Base-by-base conservation (phyloP, 1,140 invertebrate species). In the Drosophila pectinifera region DNA sequence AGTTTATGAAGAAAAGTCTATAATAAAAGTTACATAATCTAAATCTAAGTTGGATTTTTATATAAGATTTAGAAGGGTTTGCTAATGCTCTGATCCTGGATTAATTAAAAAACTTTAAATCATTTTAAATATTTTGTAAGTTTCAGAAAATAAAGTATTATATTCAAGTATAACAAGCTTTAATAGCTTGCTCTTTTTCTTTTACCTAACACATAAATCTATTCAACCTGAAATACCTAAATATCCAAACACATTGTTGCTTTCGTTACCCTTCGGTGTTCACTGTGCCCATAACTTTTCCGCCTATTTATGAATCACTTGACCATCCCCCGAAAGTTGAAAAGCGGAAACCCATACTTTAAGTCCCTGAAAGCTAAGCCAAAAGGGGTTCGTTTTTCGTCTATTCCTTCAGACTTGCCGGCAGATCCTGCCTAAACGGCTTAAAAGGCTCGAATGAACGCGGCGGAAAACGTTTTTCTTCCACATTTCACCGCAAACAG, bases 381-480 rank as follows among this genome's bases (percentile, higher is more conserved):
- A 54, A 67, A 80, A 72, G 64, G 74, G 55, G 63, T 78, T 69
- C 49, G 51, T 70, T 70, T 70, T 70, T 64, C 59, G 51, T 57
- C 70, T 70, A 72, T 78, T 74, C 70, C 65, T 76, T 51, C 49
- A 36, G 49, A 36, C 49, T 36, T 8, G 31, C 49, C 31, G 31
- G 49, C 11, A 20, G 68, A 70, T 74, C 57, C 69, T 41, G 64
- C 38, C 67, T 80, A 74, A 84, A 78, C 56, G 84, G 77, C 73
- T 89, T 89, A 89, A 80, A 77, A 46, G 56, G 69, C 80, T 89
- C 73, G 74, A 73, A 69, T 89, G 73, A 45, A 48, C 57, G 49
- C 34, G 54, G 53, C 26, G 28, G 46, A 45, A 61, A 76, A 57
- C 64, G 41, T 61, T 80, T 85, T 85, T n/a, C n/a, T n/a, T n/a